These are phyloP conservation scores for Anoplolepis gracilipes DNA, from an alignment of 1,140 invertebrate species.

Conservation along the genomic window DNA sequence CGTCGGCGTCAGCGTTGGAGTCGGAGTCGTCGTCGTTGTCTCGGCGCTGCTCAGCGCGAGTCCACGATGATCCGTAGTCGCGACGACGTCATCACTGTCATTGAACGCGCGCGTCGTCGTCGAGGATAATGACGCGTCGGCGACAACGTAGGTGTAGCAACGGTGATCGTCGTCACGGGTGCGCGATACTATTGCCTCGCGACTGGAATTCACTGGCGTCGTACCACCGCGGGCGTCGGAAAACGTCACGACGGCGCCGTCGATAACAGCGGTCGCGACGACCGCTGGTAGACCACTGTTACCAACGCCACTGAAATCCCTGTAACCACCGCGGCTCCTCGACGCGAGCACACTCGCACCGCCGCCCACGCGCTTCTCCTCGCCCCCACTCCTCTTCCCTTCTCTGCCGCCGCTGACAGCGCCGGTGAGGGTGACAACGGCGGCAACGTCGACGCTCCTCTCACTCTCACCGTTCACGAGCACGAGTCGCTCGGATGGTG, in stretches of 20 bases:
- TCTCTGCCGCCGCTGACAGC: conserved; percentile 20
- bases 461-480: conserved; percentile 79
- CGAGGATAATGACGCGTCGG: conserved; percentile 13
- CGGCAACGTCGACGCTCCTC: conserved; percentile 48
- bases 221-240: conserved; percentile 53
- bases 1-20: neutral
- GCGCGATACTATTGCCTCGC: conserved; percentile 30
- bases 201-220: conserved; percentile 56
- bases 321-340: neutral
- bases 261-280: conserved; percentile 60
- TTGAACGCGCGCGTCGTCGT: neutral
- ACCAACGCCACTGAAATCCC: conserved; percentile 11
- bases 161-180: neutral
- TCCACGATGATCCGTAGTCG: neutral
- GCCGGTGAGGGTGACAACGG: conserved; percentile 40
- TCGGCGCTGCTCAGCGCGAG: conserved; percentile 33
- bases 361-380: neutral
- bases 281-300: conserved; percentile 47
- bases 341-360: neutral
- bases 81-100: conserved; percentile 15
- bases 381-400: neutral
- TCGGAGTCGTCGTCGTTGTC: conserved; percentile 37
- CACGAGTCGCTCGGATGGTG: conserved; percentile 72
- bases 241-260: conserved; percentile 65
- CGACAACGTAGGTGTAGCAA: neutral